phyloP scores from a whole-genome alignment of 2,888 invertebrate genomes.

The Arctia plantaginis region DNA sequence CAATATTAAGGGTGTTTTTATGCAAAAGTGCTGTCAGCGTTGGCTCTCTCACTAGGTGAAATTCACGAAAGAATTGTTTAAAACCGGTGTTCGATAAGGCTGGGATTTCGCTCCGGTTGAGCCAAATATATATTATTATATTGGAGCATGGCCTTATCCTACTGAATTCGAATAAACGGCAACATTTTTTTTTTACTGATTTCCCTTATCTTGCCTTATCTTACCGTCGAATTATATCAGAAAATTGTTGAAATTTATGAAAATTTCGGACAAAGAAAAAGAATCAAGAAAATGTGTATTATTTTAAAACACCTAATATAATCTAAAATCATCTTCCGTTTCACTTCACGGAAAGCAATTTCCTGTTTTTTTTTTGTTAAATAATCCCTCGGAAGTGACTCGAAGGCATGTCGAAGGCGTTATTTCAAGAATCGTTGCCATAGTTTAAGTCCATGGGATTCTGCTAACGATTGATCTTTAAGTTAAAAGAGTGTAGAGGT shows the following conservation, averaged over 20 bases:
- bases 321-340: slow-evolving; percentile 52
- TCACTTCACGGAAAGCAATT: slow-evolving; percentile 53
- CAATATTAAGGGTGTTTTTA: too few species aligned
- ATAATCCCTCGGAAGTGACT: slow-evolving; percentile 52
- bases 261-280: not conserved
- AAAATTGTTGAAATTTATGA: not conserved
- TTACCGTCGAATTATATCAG: not conserved
- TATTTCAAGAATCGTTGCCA: slow-evolving; percentile 66
- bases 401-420: slow-evolving; percentile 53
- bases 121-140: too few species aligned
- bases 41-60: too few species aligned
- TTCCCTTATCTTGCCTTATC: not conserved
- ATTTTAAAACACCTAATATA: slow-evolving; percentile 48
- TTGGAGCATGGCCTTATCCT: not conserved
- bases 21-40: too few species aligned
- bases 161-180: too few species aligned
- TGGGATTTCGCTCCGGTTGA: too few species aligned
- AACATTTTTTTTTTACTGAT: not conserved
- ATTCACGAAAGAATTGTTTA: too few species aligned
- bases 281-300: slow-evolving; percentile 24
- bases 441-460: slow-evolving; percentile 67
- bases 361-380: slow-evolving; percentile 60
- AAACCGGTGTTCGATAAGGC: too few species aligned
- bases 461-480: slow-evolving; percentile 47
- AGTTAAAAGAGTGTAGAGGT: slow-evolving; percentile 30